These are phyloP conservation scores for Potorous gilbertii DNA, from an alignment of 2,797 vertebrate species.

Conservation along the genomic window DNA sequence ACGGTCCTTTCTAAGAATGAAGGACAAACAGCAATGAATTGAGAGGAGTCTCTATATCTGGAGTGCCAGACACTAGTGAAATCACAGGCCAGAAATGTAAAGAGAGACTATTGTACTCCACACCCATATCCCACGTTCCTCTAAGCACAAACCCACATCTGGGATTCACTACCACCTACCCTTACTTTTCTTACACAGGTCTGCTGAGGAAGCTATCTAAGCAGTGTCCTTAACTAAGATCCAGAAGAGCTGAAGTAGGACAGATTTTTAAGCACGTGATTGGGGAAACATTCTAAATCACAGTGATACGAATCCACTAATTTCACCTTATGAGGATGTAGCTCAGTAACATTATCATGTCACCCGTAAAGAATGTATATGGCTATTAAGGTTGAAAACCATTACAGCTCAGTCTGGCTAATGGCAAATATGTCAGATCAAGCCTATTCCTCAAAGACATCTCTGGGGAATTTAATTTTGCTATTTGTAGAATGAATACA, in stretches of 20 bases:
- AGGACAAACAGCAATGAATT: too few relatives aligned
- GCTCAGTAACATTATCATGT: constrained; percentile 10
- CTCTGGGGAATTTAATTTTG: constrained; percentile 48
- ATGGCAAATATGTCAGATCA: constrained; percentile 6
- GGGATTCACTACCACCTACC: neutral
- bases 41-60: neutral
- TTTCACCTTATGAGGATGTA: neutral
- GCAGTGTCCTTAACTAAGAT: neutral
- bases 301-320: neutral
- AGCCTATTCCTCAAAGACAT: constrained; percentile 38
- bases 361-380: neutral
- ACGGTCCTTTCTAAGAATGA: too few relatives aligned
- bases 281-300: constrained; percentile 35
- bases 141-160: neutral
- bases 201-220: neutral
- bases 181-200: neutral
- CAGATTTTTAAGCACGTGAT: neutral
- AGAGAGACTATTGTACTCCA: neutral
- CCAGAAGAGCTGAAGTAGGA: neutral
- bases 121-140: neutral
- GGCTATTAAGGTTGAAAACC: constrained; percentile 11
- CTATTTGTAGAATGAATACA: constrained; percentile 31
- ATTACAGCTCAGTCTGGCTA: neutral
- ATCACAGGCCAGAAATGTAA: neutral
- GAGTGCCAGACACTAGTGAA: neutral